A percentile compares a stretch with the other conserved stretches of the same genome.
Evolutionary conservation across 2,888 invertebrate genomes (phyloP).

Genomic region (Heliconius cydno): DNA sequence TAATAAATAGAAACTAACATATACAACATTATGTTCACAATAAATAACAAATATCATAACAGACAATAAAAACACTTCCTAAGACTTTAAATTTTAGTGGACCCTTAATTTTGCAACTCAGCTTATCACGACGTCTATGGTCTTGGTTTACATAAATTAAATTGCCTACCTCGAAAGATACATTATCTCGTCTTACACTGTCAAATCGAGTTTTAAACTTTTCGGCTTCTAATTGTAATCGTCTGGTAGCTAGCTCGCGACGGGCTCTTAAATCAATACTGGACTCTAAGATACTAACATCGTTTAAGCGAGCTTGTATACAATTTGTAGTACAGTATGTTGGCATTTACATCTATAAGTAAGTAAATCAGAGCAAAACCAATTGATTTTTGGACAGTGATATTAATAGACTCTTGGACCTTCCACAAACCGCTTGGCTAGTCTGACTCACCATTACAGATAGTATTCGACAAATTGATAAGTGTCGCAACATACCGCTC

Average conservation of each 20-base stretch:
- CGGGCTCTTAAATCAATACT: no score
- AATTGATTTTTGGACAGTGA: constrained; percentile 49
- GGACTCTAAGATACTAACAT: no score
- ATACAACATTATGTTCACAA: no score
- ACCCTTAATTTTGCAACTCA: constrained; percentile 46
- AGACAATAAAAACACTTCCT: no score
- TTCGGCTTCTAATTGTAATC: constrained; percentile 7
- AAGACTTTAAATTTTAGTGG: no score
- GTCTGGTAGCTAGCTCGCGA: constrained; percentile 13
- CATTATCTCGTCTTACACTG: constrained; percentile 26
- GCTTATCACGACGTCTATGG: constrained; percentile 48
- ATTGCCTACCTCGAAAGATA: constrained; percentile 42
- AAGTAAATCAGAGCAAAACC: constrained; percentile 48
- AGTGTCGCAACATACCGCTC: no score
- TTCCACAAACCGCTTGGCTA: constrained; percentile 47
- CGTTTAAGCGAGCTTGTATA: no score
- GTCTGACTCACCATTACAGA: constrained; percentile 40
- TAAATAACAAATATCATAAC: no score
- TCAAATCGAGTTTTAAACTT: constrained; percentile 30
- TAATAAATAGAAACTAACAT: no score
- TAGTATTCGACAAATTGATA: background rate
- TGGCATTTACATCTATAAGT: constrained; percentile 42
- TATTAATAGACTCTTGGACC: constrained; percentile 50
- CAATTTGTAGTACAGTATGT: constrained; percentile 22
- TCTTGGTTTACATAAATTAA: constrained; percentile 49